phyloP scores from a whole-genome alignment of 2,797 vertebrate species.

The Rhincodon typus region DNA sequence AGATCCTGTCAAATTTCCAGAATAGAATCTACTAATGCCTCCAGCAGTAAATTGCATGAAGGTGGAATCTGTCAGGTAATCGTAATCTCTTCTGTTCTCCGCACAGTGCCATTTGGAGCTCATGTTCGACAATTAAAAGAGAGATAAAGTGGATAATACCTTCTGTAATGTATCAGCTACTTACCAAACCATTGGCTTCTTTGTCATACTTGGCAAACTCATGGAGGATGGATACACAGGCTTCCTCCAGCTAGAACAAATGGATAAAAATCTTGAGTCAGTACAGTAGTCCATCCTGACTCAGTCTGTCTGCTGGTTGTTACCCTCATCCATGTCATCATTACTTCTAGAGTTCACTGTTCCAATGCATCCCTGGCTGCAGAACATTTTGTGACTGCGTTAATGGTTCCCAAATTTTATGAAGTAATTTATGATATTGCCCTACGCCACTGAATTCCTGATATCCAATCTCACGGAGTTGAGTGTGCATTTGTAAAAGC shows the following conservation, averaged over 20 bases:
- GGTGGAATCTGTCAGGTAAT: not conserved
- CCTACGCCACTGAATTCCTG: not conserved
- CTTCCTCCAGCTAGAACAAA: constrained; percentile 11
- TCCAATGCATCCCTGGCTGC: not conserved
- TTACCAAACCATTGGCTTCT: constrained; percentile 14
- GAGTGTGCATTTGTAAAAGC: not conserved
- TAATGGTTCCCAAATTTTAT: not conserved
- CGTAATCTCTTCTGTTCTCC: not conserved
- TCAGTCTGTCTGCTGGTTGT: too few species aligned
- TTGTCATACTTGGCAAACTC: constrained; percentile 37
- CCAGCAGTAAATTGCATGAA: not conserved
- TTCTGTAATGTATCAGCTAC: not conserved
- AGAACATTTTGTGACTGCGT: too few species aligned
- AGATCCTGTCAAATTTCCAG: not conserved
- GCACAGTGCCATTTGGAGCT: not conserved
- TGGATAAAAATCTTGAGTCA: not conserved
- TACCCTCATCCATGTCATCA: not conserved
- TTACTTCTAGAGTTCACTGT: not conserved
- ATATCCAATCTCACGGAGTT: not conserved
- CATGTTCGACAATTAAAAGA: not conserved
- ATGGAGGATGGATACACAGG: not conserved
- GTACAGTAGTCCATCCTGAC: not conserved
- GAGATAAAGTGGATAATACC: not conserved
- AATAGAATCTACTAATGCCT: not conserved
- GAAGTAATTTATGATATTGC: too few species aligned